Percentiles rank a stretch among this genome's conserved stretches.
Conservation (phyloP, 1,140 invertebrate species). For the Drosophila sp. region DNA sequence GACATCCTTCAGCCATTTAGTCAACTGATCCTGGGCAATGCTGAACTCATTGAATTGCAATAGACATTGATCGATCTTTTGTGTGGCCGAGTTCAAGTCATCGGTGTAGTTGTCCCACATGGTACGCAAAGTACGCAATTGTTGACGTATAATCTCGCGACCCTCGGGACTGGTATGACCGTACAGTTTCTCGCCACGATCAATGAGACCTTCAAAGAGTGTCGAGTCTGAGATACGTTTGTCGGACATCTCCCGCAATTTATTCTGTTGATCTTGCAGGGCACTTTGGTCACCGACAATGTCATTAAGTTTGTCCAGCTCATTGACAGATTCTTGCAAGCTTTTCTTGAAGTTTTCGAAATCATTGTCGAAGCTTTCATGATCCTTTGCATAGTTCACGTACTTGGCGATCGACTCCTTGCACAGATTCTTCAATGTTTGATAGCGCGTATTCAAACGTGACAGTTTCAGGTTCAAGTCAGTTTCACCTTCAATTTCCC, state of each 20-base stretch:
- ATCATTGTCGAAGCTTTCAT: slow-evolving; percentile 91
- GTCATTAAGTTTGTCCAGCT: slow-evolving; percentile 91
- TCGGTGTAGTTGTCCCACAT: slow-evolving; percentile 95
- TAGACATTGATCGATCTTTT: slow-evolving; percentile 94
- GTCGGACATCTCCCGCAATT: slow-evolving; percentile 92
- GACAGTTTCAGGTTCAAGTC: slow-evolving; percentile 90
- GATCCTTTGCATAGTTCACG: slow-evolving; percentile 93
- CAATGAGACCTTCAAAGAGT: slow-evolving; percentile 93
- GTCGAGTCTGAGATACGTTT: slow-evolving; percentile 90
- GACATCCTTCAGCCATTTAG: slow-evolving; percentile 95
- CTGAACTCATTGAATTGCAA: slow-evolving; percentile 95
- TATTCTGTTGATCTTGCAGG: slow-evolving; percentile 93
- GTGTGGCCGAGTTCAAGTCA: slow-evolving; percentile 89
- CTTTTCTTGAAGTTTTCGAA: slow-evolving; percentile 90
- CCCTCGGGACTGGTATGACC: slow-evolving; percentile 96
- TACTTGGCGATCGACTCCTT: slow-evolving; percentile 92
- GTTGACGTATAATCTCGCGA: slow-evolving; percentile 94
- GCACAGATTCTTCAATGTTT: slow-evolving; percentile 91
- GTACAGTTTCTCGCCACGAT: slow-evolving; percentile 95
- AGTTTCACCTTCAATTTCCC: slow-evolving; percentile 90
- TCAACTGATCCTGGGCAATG: slow-evolving; percentile 94
- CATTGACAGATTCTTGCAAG: slow-evolving; percentile 88
- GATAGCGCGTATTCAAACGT: slow-evolving; percentile 92
- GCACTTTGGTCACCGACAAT: slow-evolving; percentile 93
- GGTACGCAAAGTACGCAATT: slow-evolving; percentile 91